A percentile compares a stretch with the other conserved stretches of the same genome.
Evolutionary conservation across 2,113 vertebrate species (phyloP).

Genomic region (Neotragus moschatus): DNA sequence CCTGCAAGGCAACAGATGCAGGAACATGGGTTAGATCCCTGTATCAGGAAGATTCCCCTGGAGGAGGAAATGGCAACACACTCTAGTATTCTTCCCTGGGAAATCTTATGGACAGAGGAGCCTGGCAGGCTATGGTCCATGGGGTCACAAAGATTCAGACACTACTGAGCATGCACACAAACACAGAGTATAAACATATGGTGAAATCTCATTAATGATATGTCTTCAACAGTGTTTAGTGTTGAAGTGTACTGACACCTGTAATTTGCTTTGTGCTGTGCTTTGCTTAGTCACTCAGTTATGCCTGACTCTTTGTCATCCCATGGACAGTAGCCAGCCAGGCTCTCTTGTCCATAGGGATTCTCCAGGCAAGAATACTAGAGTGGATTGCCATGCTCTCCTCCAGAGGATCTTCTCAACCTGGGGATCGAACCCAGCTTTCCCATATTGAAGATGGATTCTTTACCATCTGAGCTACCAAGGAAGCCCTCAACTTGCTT

Average conservation of each 20-base stretch:
- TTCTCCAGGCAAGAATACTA: background rate
- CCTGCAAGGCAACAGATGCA: background rate
- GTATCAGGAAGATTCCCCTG: background rate
- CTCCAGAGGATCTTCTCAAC: background rate
- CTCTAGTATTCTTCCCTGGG: background rate
- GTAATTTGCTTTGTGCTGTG: background rate
- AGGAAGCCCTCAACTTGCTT: background rate
- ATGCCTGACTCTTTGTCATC: background rate
- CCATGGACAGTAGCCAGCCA: background rate
- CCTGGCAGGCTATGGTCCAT: background rate
- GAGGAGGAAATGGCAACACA: background rate
- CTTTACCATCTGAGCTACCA: background rate
- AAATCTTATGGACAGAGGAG: background rate
- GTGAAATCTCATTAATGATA: background rate
- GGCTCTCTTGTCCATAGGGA: background rate
- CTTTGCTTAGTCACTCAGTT: background rate
- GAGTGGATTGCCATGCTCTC: background rate
- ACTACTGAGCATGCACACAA: background rate
- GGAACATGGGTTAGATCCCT: background rate
- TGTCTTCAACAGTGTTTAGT: background rate
- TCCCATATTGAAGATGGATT: background rate
- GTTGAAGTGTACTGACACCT: background rate
- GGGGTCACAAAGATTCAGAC: background rate
- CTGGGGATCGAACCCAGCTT: background rate
- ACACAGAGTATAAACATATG: background rate